These are phyloP conservation scores for Apeltes quadracus DNA, from an alignment of 2,113 vertebrate genomes.

Conservation along the genomic window DNA sequence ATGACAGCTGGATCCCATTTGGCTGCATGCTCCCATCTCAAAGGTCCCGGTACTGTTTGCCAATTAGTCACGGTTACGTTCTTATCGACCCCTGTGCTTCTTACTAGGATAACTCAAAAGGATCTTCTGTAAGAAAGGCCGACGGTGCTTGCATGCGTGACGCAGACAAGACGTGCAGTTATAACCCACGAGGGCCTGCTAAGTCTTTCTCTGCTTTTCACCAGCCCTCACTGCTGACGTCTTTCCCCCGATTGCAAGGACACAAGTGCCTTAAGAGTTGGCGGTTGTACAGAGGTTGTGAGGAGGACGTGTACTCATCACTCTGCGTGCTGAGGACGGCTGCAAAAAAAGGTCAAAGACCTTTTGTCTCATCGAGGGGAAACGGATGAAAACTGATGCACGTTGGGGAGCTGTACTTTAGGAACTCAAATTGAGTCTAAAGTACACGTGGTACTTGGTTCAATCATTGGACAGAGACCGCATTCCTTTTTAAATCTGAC, in stretches of 20 bases:
- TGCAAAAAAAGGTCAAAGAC: neutral
- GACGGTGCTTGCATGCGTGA: neutral
- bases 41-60: neutral
- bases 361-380: neutral
- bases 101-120: neutral
- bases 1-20: constrained; percentile 1
- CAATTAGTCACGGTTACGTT: no score
- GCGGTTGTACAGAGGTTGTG: neutral
- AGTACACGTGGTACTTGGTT: neutral
- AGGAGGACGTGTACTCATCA: neutral
- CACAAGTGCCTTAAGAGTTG: neutral
- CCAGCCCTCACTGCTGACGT: neutral
- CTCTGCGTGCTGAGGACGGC: neutral
- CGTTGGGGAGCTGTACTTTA: neutral
- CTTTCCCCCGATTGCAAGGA: neutral
- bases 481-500: neutral
- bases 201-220: neutral
- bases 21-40: neutral
- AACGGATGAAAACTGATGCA: constrained; percentile 2
- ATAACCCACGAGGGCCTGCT: neutral
- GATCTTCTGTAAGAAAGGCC: neutral
- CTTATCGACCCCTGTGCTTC: neutral
- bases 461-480: neutral
- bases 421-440: neutral
- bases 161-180: neutral